Conservation (phyloP, 2,113 vertebrate genomes). For the Sturnus vulgaris region DNA sequence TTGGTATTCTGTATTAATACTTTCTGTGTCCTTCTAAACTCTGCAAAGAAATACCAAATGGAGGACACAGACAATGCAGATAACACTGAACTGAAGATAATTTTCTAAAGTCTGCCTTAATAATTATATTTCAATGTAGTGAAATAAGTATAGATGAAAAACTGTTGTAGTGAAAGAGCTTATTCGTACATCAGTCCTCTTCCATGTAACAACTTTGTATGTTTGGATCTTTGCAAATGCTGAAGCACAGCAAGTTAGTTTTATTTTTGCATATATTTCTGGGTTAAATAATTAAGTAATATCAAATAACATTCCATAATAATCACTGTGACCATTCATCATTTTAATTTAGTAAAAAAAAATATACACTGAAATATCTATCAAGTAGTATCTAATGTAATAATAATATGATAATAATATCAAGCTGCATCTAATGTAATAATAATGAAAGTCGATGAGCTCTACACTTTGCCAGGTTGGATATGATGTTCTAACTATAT, state of each 20-base stretch:
- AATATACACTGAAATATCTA: not conserved
- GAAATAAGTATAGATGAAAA: not conserved
- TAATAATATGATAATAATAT: not conserved
- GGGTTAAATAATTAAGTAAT: not conserved
- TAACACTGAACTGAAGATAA: not conserved
- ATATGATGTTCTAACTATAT: not conserved
- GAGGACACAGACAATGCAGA: not conserved
- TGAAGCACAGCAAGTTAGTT: not conserved
- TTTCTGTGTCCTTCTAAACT: not conserved
- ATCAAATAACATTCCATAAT: not conserved
- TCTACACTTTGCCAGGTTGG: not conserved
- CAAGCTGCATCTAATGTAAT: not conserved
- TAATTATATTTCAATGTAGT: not conserved
- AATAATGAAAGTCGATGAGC: not conserved
- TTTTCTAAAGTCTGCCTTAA: not conserved
- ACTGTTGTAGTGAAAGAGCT: not conserved
- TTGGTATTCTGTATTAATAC: not conserved
- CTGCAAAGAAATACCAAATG: not conserved
- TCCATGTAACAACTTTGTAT: not conserved
- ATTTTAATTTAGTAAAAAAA: not conserved
- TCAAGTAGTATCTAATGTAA: not conserved
- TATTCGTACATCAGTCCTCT: not conserved
- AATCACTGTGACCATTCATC: not conserved
- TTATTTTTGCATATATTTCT: not conserved
- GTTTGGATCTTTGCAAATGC: not conserved